Evolutionary conservation across 64 coral and sea anemone species (phyloP).

Genomic region (Exaiptasia diaphana): DNA sequence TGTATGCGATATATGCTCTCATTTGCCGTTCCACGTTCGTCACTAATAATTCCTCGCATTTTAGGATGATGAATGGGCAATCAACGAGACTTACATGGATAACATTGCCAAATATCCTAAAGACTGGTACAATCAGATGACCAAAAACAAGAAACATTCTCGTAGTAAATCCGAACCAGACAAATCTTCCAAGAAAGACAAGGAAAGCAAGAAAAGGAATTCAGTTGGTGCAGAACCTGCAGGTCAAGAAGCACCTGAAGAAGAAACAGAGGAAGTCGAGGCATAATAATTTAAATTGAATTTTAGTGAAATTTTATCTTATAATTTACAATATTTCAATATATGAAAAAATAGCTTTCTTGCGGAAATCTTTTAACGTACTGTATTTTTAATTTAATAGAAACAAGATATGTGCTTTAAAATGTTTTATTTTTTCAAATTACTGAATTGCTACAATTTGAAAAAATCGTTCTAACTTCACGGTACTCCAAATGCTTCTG

Average conservation of each 20-base stretch:
- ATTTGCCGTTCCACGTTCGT: background rate
- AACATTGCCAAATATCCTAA: conserved; percentile 97
- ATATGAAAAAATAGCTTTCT: too few relatives aligned
- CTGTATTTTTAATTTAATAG: too few relatives aligned
- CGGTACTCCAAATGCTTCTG: too few relatives aligned
- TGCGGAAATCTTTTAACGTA: too few relatives aligned
- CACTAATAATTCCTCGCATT: background rate
- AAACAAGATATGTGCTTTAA: too few relatives aligned
- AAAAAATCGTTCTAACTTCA: too few relatives aligned
- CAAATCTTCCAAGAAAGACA: background rate
- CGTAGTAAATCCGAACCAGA: background rate
- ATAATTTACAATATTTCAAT: too few relatives aligned
- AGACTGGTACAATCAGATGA: conserved; percentile 81
- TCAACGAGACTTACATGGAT: conserved; percentile 93
- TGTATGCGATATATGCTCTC: too few relatives aligned
- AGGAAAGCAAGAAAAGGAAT: conserved; percentile 1
- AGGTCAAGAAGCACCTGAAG: conserved; percentile 13
- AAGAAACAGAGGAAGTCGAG: conserved; percentile 3
- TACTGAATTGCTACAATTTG: too few relatives aligned
- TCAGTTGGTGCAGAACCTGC: conserved; percentile 7
- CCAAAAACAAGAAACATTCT: conserved; percentile 37
- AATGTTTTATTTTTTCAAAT: too few relatives aligned
- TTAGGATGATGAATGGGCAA: conserved; percentile 96
- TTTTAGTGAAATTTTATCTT: too few relatives aligned
- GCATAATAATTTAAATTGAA: background rate